Evolutionary conservation across 2,888 invertebrate species (phyloP), one percentile per base, ranked within the genome.

Genomic region (Bombylius discolor): DNA sequence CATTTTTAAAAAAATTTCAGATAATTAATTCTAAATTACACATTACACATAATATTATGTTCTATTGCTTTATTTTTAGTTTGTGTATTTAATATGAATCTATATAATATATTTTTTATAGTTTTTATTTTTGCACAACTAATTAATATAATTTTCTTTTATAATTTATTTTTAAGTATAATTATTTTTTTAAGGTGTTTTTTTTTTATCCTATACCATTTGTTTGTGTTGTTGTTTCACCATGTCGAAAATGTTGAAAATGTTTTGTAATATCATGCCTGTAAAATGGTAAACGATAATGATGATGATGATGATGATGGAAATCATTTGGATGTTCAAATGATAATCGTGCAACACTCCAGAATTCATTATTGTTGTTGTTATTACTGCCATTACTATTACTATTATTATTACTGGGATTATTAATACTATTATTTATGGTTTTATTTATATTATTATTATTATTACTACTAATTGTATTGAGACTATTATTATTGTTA

Each of bases 331-430:
- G 54, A 8, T 55, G 55, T 51, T 61, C 61, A n/a, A 61, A 53
- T 32, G 61, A 59, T 36, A 61, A 55, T 49, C 58, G 34, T 13
- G 61, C 58, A 33, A 61, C 57, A 46, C 58, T 59, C 58, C 61
- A 61, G 5, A 58, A 34, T 45, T 60, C 56, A 49, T 48, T 49
- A 23, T 46, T 51, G 31, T 44, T 47, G n/a, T 42, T 52, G 32
- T 47, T 57, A 14, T 33, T 57, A 13, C 32, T 51, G 14, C 14
- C 42, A 31, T 51, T 56, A 42, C 42, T 52, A 44, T 53, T 54
- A 47, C 23, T 59, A 33, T 45, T 58, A 45, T 14, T 47, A 36
- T n/a, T 47, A 31, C n/a, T 47, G n/a, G 3, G 23, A 23, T 1
- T 1, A 23, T 23, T 23, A 23, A 7, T 47, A 9, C 44, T 33